Evolutionary conservation across 1,140 invertebrate species (phyloP), one percentile per base, ranked within the genome.

Genomic region (Penaeus chinensis): DNA sequence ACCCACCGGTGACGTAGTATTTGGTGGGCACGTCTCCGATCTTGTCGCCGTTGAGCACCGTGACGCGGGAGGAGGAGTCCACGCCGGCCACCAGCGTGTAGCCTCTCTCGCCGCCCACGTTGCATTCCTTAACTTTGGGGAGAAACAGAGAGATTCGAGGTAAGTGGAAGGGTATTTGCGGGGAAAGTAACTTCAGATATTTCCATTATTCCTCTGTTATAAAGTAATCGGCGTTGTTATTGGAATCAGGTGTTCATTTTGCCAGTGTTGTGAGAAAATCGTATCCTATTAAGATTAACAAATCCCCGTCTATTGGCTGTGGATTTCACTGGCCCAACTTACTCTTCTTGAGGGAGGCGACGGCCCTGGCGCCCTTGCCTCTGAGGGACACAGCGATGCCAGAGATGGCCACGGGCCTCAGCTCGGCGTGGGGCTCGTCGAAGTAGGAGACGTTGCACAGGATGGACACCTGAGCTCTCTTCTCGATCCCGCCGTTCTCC

Each of bases 381-480:
- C 94, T 94, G 62, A 93, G 92, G 24, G 94, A 91, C 42, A 95
- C 92, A 22, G 94, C 94, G 1, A 93, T 91, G 66, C 95, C 95
- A 74, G 92, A 93, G 22, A 95, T 88, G 87, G 91, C 91, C 89
- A 92, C 93, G 3, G 93, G 93, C 77, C 94, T 93, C 37, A 94
- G 92, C 90, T 94, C 93, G 5, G 92, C 93, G 76, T 94, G 93
- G 63, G 94, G 93, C 79, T 94, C 93, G 76, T 94, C 94, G 91
- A 94, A 95, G 93, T 94, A 95, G 89, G 95, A 94, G 22, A 96
- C 93, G 92, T 94, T 95, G 91, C 94, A 95, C 42, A 94, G 92
- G 37, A 95, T 93, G 65, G 92, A 93, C 65, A 95, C 93, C 88
- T 94, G 93, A 0, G 95, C 94, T 89, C 93, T 93, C 92, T 96